A percentile compares a stretch with the other conserved stretches of the same genome.
Evolutionary conservation across 2,113 vertebrate species (phyloP).

Genomic region (Sciurus niger): DNA sequence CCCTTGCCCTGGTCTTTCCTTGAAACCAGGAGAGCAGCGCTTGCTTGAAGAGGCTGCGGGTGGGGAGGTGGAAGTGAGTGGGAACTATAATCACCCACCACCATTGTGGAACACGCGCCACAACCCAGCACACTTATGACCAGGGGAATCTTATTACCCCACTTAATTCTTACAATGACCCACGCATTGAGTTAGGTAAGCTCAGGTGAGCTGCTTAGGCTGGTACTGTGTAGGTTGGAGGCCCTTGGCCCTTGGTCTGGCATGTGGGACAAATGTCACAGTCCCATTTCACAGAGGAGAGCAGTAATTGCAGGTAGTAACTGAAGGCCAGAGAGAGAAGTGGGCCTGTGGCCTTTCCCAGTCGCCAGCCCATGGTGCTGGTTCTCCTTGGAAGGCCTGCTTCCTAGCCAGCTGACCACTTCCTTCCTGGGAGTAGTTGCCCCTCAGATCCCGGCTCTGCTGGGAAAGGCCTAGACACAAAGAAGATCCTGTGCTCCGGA

Average conservation of each 20-base stretch:
- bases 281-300: neutral
- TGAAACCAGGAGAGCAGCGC: neutral
- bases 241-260: too few relatives aligned
- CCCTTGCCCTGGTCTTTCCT: neutral
- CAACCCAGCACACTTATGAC: rapidly evolving
- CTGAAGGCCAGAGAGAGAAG: neutral
- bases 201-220: neutral
- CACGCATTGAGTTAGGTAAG: neutral
- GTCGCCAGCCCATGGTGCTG: neutral
- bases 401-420: neutral
- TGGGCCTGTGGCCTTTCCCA: neutral
- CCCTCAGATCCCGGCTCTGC: neutral
- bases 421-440: neutral
- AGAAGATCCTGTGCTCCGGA: neutral
- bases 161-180: neutral
- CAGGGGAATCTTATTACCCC: neutral
- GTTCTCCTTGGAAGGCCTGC: neutral
- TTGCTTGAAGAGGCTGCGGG: neutral
- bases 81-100: neutral
- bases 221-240: neutral
- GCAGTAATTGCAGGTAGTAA: neutral
- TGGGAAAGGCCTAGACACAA: conserved; percentile 61
- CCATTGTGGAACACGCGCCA: rapidly evolving
- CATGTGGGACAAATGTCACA: neutral
- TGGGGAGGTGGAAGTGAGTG: neutral